phyloP scores from a whole-genome alignment of 2,888 invertebrate species.

The Phorcus lineatus region DNA sequence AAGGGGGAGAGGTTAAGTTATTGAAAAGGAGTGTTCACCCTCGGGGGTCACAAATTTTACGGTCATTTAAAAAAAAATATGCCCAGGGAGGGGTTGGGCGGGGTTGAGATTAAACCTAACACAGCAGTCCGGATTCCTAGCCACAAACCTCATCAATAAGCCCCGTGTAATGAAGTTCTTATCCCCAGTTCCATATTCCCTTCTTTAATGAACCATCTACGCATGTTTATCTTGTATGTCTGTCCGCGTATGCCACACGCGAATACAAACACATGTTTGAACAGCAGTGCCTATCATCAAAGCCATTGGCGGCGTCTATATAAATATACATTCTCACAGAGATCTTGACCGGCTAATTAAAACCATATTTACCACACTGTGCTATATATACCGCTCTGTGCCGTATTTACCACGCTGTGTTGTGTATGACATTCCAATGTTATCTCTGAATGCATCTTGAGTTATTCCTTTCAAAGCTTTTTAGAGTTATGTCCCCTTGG shows the following conservation, averaged over 20 bases:
- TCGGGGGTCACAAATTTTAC: too few species aligned
- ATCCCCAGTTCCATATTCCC: neutral
- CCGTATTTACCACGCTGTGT: too few species aligned
- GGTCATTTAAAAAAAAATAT: too few species aligned
- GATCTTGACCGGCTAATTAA: neutral
- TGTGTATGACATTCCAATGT: neutral
- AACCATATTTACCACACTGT: neutral
- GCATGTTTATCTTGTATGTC: neutral
- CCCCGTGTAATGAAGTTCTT: neutral
- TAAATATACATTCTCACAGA: neutral
- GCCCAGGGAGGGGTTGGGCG: too few species aligned
- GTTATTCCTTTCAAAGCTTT: neutral
- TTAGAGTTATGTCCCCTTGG: neutral
- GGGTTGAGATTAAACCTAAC: too few species aligned
- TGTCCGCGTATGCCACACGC: neutral
- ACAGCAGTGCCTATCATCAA: neutral
- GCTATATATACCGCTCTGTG: too few species aligned
- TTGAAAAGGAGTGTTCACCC: too few species aligned
- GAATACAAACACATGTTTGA: neutral
- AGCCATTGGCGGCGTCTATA: neutral
- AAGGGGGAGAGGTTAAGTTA: too few species aligned
- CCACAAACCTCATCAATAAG: too few species aligned
- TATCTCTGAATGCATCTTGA: neutral
- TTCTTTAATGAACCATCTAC: neutral
- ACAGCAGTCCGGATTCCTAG: too few species aligned